Evolutionary conservation across 2,113 vertebrate species (phyloP), one percentile per base, ranked within the genome.

Genomic region (Lagopus muta): DNA sequence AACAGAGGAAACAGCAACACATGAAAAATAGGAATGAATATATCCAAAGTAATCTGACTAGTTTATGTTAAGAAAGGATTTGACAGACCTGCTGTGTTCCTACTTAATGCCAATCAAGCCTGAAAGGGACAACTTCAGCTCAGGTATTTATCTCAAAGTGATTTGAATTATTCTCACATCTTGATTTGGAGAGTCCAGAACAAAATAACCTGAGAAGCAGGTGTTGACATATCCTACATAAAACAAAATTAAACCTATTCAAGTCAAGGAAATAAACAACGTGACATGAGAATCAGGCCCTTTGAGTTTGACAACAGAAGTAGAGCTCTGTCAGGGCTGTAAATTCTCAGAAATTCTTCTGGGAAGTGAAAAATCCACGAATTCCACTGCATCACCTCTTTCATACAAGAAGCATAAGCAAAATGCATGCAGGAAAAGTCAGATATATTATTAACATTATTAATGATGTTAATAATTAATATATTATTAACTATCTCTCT

Each of bases 171-270:
- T 71, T 28, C 62, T 92, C 32, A 86, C 16, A 70, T 92, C 57
- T 92, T 93, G 86, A 86, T 86, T 86, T 92, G 82, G 55, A 92
- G 57, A 82, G 52, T 83, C 80, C 81, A 94, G 55, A 89, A 54
- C 55, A 91, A 50, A 94, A 90, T 45, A 78, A 13, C 21, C 38
- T 54, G 32, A 94, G 86, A 20, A 91, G 2, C 67, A 3, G 52
- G 13, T 92, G 78, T 74, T 93, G 91, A 78, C 27, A 78, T 86
- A 91, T 91, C 60, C 52, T 83, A 80, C 20, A 57, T 71, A 75
- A 89, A 97, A 65, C 8, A 21, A 81, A 92, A 89, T 82, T 86
- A 93, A 91, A 86, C 4, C 13, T 25, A 52, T 67, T 80, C 42
- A 81, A 92, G 6, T 74, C 16, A 77, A 91, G 15, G n/a, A 82